Evolutionary conservation across 2,888 invertebrate species (phyloP), one percentile per base, ranked within the genome.

Genomic region (Galerucella pusilla): DNA sequence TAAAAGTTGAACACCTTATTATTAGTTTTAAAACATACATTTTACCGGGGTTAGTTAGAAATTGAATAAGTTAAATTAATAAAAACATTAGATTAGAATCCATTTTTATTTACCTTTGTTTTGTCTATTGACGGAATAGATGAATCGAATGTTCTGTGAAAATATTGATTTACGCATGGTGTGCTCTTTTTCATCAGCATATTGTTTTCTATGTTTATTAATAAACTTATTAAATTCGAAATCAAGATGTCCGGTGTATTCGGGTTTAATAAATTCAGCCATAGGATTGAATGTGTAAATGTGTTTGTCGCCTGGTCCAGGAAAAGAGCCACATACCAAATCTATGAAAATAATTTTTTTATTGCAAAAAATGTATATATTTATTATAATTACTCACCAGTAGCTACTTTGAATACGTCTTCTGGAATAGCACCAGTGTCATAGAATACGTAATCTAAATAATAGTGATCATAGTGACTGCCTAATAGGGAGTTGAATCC

Each of bases 391-490:
- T n/a, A 14, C 49, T 87, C 86, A 94, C 93, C 90, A 74, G 89
- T 82, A 75, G 91, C 90, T 45, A 96, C 85, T 76, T 91, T 87
- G 84, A 96, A 96, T 0, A 94, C 92, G 49, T 91, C 90, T 63
- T 92, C 90, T 76, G 92, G 91, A 59, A 94, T 94, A 57, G 90
- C 90, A 49, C 93, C 93, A 9, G 91, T 90, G 60, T 90, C 88
- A 78, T 91, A 93, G 76, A 90, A 89, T 61, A 92, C 91, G 84
- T 98, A 98, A 63, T 94, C 92, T 66, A 98, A 86, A 85, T 94
- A 95, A 85, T 98, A 98, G 86, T 97, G 97, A 87, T 98, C 98
- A 85, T 95, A 98, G 87, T 98, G 98, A 0, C 97, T 97, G 0
- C 97, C 97, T n/a, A 98, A 89, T 0, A 98, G 89, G 0, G 93